Conservation (phyloP, 2,113 vertebrate species). For the human (Homo sapiens) region DNA sequence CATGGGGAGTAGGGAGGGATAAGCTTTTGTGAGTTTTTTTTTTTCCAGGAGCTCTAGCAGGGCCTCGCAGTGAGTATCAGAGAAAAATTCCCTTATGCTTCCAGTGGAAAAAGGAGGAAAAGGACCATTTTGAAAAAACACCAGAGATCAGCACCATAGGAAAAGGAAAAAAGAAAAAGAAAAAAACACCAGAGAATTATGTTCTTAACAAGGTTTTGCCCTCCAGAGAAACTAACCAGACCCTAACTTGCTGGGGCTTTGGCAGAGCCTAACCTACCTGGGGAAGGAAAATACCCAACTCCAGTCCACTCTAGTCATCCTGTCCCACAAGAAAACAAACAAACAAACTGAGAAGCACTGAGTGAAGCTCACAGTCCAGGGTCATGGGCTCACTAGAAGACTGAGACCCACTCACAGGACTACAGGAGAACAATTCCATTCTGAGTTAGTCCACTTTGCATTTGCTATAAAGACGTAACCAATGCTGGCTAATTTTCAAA, state of each 20-base stretch:
- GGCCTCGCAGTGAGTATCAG: neutral
- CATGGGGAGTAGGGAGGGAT: neutral
- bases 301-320: neutral
- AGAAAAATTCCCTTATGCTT: neutral
- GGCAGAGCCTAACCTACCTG: neutral
- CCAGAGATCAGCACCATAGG: no score
- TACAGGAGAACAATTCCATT: accelerated
- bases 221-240: neutral
- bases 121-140: neutral
- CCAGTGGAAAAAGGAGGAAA: neutral
- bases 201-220: neutral
- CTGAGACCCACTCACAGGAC: neutral
- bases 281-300: neutral
- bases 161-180: no score
- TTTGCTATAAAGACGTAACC: no score
- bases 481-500: no score
- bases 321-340: no score
- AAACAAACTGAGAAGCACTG: neutral
- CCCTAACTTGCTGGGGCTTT: neutral
- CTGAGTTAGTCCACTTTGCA: no score
- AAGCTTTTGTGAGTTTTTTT: neutral
- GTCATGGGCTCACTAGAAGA: neutral
- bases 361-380: neutral
- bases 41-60: neutral
- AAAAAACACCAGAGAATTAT: neutral